Percentiles rank a stretch among this genome's conserved stretches.
These are phyloP conservation scores for Hermetia illucens DNA, from an alignment of 1,140 invertebrate genomes.

Conservation along the genomic window DNA sequence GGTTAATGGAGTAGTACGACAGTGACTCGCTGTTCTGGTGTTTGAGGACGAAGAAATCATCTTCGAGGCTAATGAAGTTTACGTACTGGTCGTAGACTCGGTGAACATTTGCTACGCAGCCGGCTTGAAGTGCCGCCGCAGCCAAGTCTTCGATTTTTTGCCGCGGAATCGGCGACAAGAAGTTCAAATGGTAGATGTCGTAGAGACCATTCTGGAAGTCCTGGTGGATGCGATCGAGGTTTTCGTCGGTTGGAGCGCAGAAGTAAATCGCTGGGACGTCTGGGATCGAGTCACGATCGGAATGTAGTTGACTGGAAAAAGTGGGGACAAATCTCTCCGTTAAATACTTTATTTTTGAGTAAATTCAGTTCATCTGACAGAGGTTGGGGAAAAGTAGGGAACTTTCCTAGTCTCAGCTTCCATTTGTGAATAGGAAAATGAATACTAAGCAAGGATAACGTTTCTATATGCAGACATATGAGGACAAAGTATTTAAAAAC, in stretches of 20 bases:
- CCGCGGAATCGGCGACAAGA: constrained; percentile 89
- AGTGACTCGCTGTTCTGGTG: constrained; percentile 82
- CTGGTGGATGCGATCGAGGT: constrained; percentile 85
- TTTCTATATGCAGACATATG: no score
- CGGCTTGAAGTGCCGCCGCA: constrained; percentile 73
- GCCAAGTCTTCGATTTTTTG: constrained; percentile 94
- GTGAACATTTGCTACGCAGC: constrained; percentile 77
- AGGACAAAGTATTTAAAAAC: no score
- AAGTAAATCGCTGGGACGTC: constrained; percentile 99
- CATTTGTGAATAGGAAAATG: no score
- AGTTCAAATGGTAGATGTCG: constrained; percentile 94
- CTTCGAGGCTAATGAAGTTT: constrained; percentile 96
- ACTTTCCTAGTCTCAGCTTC: no score
- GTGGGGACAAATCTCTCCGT: no score
- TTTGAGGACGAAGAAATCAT: constrained; percentile 90
- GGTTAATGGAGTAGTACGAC: constrained; percentile 92
- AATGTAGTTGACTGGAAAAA: constrained; percentile 74
- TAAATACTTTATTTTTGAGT: no score
- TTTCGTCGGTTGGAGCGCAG: constrained; percentile 93
- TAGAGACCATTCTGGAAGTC: constrained; percentile 87
- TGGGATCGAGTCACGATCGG: constrained; percentile 87
- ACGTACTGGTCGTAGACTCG: constrained; percentile 97
- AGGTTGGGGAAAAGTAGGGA: no score
- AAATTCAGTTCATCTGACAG: no score
- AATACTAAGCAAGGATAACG: no score